Base-by-base conservation (phyloP, 2,888 invertebrate species). In the Autographa pulchrina region DNA sequence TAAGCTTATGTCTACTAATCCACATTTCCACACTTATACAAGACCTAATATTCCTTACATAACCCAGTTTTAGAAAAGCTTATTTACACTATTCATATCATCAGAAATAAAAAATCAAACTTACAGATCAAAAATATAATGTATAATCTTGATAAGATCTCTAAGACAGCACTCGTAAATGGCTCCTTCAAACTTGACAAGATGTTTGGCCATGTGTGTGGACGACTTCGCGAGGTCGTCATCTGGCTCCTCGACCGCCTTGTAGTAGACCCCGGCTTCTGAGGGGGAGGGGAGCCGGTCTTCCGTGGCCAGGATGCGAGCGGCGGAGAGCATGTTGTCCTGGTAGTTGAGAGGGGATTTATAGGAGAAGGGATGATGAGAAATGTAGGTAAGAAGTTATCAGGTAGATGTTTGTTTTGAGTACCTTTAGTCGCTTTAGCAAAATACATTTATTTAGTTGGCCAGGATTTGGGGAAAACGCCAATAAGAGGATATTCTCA, bases 121-220 rank as follows among this genome's bases (percentile, higher is more conserved):
- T 91, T 25, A 96, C 95, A 96, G 83, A 77, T 96, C 95, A 84
- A 88, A 96, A 70, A 96, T 95, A 69, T 95, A 96, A 86, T 96
- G 95, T 6, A 94, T 90, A n/a, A 96, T 95, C 74, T 88, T 90
- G 0, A 88, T 88, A 0, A 95, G 84, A 64, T 96, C 94, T 35
- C 81, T 72, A 58, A 95, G 73, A 0, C 90, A 89, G 69, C 96
- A 96, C 52, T 92, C 88, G 56, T 90, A 95, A 0, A 80, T 85
- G 0, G 84, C 79, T 0, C 85, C 84, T 11, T 89, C 87, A 66
- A 93, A 93, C 0, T 87, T 86, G 2, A 93, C 92, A 11, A 84
- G 59, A 8, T 85, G 87, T 8, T 84, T 88, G 0, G 83, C 69
- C 0, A 80, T 77, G 0, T 65, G 31, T 6, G 64, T 56, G 0